Percentiles rank a stretch among this genome's conserved stretches.
These are phyloP conservation scores for Aurelia aurita DNA, from an alignment of 30 jellyfish, hydroid and myxozoan genomes.

Conservation along the genomic window DNA sequence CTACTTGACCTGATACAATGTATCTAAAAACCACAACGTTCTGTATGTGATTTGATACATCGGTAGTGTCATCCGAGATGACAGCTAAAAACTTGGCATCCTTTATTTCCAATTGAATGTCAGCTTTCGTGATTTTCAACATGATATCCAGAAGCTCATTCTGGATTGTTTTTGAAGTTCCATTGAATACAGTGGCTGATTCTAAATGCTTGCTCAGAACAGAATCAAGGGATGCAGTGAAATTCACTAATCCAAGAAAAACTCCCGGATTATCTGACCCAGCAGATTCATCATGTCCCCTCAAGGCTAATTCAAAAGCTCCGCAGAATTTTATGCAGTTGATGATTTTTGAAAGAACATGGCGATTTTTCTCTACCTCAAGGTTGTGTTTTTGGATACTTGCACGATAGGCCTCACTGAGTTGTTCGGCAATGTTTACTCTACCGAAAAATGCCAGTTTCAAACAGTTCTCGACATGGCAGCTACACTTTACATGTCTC, in stretches of 20 bases:
- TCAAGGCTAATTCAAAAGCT: too few species aligned
- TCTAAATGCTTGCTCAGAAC: conserved; percentile 30
- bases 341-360: too few species aligned
- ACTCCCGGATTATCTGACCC: conserved; percentile 18
- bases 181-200: conserved; percentile 34
- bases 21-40: conserved; percentile 60
- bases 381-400: too few species aligned
- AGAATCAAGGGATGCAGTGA: conserved; percentile 45
- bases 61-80: too few species aligned
- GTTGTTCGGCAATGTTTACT: too few species aligned
- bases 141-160: conserved; percentile 52
- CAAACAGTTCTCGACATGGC: too few species aligned
- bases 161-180: conserved; percentile 59
- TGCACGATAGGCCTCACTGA: too few species aligned
- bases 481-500: too few species aligned
- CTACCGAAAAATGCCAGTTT: too few species aligned
- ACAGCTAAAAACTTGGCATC: conserved; percentile 13
- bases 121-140: conserved; percentile 14
- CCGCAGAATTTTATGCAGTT: too few species aligned
- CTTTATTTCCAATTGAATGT: conserved; percentile 18
- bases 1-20: conserved; percentile 21
- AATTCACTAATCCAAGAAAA: too few species aligned
- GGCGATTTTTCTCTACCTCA: too few species aligned
- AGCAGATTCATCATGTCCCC: conserved; percentile 52
- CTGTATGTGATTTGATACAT: conserved; percentile 30